Evolutionary conservation across 2,113 vertebrate species (phyloP).

Genomic region (Sylvilagus bachmani): DNA sequence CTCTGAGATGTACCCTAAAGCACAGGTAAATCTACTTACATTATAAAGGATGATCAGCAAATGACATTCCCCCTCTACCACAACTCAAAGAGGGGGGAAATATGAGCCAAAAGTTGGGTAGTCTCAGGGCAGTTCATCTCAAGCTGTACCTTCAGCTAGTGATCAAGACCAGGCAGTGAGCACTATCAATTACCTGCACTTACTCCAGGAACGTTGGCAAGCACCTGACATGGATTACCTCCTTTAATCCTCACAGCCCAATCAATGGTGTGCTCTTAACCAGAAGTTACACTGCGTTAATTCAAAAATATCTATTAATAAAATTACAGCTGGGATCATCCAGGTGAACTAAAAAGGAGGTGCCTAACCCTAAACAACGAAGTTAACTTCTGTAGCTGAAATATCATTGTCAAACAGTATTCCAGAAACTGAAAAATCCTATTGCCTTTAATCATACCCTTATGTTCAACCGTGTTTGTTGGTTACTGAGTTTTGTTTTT

Average conservation of each 20-base stretch:
- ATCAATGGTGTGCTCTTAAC: not conserved
- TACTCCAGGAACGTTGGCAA: not conserved
- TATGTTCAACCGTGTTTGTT: not conserved
- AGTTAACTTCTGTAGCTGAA: not conserved
- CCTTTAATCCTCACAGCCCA: not conserved
- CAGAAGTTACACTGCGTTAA: not conserved
- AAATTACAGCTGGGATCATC: not conserved
- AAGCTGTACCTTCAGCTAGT: not conserved
- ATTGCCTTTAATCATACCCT: not conserved
- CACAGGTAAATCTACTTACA: not conserved
- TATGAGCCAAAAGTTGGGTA: rapidly evolving
- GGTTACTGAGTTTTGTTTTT: not conserved
- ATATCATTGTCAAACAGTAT: not conserved
- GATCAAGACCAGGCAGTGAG: not conserved
- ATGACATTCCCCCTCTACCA: not conserved
- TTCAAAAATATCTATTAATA: not conserved
- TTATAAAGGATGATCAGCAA: not conserved
- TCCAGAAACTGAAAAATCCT: not conserved
- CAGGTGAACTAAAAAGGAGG: not conserved
- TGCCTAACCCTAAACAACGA: not conserved
- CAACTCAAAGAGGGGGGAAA: not conserved
- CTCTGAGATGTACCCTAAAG: not conserved
- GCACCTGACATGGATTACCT: not conserved
- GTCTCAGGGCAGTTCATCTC: not conserved
- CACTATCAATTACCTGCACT: not conserved